Conservation (phyloP, 1,140 invertebrate species). For the Apis florea region DNA sequence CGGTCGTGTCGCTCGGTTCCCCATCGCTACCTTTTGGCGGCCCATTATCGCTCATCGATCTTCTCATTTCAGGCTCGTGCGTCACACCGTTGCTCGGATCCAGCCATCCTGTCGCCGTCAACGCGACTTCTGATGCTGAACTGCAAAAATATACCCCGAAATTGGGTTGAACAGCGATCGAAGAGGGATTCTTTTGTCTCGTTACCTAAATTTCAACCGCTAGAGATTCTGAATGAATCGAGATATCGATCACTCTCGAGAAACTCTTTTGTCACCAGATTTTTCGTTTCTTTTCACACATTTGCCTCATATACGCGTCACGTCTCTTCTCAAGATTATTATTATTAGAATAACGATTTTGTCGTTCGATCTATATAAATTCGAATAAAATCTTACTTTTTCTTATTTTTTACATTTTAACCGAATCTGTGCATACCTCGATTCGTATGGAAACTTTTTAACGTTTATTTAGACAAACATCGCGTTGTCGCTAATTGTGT, state of each 20-base stretch:
- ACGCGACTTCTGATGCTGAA: conserved; percentile 75
- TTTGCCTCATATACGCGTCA: not conserved
- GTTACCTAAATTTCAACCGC: not conserved
- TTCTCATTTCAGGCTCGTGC: conserved; percentile 74
- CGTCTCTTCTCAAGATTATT: not conserved
- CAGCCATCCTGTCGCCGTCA: conserved; percentile 70
- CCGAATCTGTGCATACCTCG: no score
- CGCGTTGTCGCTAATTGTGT: no score
- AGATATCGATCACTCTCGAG: not conserved
- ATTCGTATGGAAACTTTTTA: no score
- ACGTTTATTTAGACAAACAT: no score
- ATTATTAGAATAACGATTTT: not conserved
- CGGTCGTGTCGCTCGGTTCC: conserved; percentile 84
- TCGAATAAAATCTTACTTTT: no score
- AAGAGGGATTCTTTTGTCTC: not conserved
- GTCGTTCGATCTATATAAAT: no score
- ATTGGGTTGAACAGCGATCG: not conserved
- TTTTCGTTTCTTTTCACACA: not conserved
- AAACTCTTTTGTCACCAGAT: not conserved
- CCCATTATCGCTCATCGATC: conserved; percentile 79
- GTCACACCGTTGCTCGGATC: conserved; percentile 74
- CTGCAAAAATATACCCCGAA: conserved; percentile 53
- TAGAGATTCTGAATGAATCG: not conserved
- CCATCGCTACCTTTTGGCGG: conserved; percentile 82
- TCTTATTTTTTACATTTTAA: no score